Evolutionary conservation across 2,888 invertebrate species (phyloP), one percentile per base, ranked within the genome.

Genomic region (Morpho helenor): DNA sequence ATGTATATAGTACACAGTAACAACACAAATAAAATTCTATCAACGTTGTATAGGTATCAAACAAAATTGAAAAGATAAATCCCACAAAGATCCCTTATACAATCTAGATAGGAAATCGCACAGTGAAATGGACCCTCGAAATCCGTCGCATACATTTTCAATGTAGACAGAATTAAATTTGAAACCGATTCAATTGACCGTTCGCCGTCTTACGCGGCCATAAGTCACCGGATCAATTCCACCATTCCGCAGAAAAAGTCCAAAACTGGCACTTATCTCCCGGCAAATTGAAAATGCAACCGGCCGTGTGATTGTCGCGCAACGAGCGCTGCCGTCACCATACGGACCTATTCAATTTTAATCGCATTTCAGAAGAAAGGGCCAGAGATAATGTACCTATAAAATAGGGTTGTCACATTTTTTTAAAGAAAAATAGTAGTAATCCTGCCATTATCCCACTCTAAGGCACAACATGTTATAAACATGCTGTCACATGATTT

Each of bases 331-430:
- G 85, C 79, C 75, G 73, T 74, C 82, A 87, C 86, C 89, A 89
- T 88, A 88, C 84, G 88, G 87, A 86, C 79, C 88, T 86, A 89
- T 90, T 87, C 89, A 89, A 87, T 89, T 89, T 89, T 90, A 89
- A 90, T 90, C 89, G 87, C 80, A 90, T 90, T 87, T 86, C 84
- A 85, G 87, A 87, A 88, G 87, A 89, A 89, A 88, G 86, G 88
- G 84, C 86, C 77, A 79, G 83, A 16, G 80, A 89, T 90, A 87
- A 87, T 80, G 87, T 81, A 80, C 79, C 76, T 78, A 82, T 82
- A 82, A 82, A 84, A 82, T 16, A 16, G 16, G 16, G 16, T 16
- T 16, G 16, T 16, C 1, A 16, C 16, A 16, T 16, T 16, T 16
- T n/a, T 16, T 16, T 1, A 16, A 16, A 16, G 16, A 16, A 16